phyloP scores from a whole-genome alignment of 2,113 vertebrate genomes.

The Pollimyrus isidori region DNA sequence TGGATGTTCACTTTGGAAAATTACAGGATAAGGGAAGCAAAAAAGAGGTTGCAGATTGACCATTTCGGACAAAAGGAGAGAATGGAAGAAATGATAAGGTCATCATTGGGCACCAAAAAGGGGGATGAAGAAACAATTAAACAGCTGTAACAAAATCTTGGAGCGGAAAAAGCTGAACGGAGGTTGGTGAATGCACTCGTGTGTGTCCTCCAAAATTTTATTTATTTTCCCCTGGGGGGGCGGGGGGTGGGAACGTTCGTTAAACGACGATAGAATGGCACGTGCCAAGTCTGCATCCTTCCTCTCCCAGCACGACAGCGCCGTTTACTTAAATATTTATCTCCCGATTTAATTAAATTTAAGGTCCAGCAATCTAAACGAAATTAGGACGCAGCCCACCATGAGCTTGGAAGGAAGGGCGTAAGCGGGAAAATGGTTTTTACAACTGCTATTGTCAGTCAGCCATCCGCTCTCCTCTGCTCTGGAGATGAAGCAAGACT shows the following conservation, averaged over 20 bases:
- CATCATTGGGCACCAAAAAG: not conserved
- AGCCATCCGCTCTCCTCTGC: not conserved
- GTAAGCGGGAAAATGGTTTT: not conserved
- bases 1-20: not conserved
- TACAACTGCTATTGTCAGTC: not conserved
- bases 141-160: not conserved
- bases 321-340: conserved; percentile 15
- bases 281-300: not conserved
- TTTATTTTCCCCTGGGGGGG: not conserved
- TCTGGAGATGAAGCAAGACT: not conserved
- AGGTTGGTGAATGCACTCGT: not conserved
- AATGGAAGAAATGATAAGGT: not conserved
- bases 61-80: not conserved
- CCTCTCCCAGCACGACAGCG: not conserved
- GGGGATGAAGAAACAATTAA: not conserved
- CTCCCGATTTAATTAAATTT: conserved; percentile 8
- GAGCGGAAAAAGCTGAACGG: not conserved
- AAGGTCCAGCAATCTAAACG: conserved; percentile 9
- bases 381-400: not conserved
- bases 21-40: not conserved
- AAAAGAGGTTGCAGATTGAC: not conserved
- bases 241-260: no score
- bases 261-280: not conserved
- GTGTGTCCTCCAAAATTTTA: not conserved
- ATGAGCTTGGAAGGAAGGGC: not conserved